Percentiles rank a stretch among this genome's conserved stretches.
These are phyloP conservation scores for Typhlichthys subterraneus DNA, from an alignment of 2,797 vertebrate species.

Conservation along the genomic window DNA sequence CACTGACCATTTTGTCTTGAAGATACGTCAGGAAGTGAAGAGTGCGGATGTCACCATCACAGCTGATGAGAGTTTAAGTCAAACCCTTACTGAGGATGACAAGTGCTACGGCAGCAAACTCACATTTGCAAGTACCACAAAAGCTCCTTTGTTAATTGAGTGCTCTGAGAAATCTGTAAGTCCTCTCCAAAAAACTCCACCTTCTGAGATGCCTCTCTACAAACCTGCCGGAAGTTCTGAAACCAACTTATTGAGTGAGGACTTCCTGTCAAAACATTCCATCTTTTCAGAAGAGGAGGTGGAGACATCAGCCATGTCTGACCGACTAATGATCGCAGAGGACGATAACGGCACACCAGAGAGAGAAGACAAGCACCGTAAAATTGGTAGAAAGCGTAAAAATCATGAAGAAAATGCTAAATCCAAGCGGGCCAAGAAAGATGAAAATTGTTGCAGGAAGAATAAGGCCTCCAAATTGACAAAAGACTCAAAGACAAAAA, in stretches of 20 bases:
- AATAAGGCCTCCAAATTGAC: conserved; percentile 52
- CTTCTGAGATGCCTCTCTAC: neutral
- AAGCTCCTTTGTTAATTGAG: neutral
- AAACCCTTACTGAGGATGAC: conserved; percentile 35
- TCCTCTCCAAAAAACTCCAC: neutral
- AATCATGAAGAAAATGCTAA: conserved; percentile 61
- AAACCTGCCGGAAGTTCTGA: neutral
- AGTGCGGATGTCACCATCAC: conserved; percentile 16
- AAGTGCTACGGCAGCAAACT: neutral
- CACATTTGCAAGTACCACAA: neutral
- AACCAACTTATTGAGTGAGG: neutral
- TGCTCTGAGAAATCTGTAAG: neutral
- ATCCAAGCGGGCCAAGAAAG: conserved; percentile 56
- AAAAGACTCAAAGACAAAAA: conserved; percentile 47
- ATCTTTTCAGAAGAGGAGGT: conserved; percentile 16
- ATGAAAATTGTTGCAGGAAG: conserved; percentile 40
- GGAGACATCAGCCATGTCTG: conserved; percentile 10
- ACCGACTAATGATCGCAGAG: conserved; percentile 19
- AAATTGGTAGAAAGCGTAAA: conserved; percentile 80
- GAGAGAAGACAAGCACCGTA: conserved; percentile 34
- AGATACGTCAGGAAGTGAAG: conserved; percentile 83
- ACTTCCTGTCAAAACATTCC: neutral
- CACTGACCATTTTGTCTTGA: conserved; percentile 95
- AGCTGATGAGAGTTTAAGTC: conserved; percentile 38
- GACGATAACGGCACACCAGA: conserved; percentile 28